These are phyloP conservation scores for Calycopis cecrops DNA, from an alignment of 1,140 invertebrate genomes.

Conservation along the genomic window DNA sequence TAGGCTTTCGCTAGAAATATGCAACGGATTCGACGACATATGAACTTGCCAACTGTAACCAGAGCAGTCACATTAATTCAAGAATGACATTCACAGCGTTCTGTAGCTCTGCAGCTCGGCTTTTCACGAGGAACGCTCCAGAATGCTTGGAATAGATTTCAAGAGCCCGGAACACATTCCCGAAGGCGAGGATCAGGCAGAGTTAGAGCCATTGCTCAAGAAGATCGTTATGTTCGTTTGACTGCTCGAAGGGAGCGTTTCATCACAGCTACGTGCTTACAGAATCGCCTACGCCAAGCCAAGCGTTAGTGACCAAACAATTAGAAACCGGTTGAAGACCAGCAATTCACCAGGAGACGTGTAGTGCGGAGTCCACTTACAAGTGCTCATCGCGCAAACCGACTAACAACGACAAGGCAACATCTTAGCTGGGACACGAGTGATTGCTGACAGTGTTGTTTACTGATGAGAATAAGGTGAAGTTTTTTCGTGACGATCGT, in stretches of 20 bases:
- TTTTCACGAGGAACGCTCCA: conserved; percentile 18
- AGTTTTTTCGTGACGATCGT: conserved; percentile 17
- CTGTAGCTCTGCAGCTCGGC: neutral
- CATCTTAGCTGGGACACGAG: conserved; percentile 5
- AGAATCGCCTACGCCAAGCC: conserved; percentile 13
- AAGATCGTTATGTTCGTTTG: conserved; percentile 10
- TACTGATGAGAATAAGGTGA: too few relatives aligned
- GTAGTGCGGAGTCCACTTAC: conserved; percentile 16
- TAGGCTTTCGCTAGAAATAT: too few relatives aligned
- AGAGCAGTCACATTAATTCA: too few relatives aligned
- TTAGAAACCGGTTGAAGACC: conserved; percentile 17
- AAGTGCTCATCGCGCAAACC: conserved; percentile 10
- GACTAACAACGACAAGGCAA: conserved; percentile 10
- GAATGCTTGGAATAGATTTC: conserved; percentile 17
- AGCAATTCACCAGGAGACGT: conserved; percentile 5
- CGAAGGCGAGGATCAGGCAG: conserved; percentile 1
- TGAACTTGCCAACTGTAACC: too few relatives aligned
- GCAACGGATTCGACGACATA: too few relatives aligned
- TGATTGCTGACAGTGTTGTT: conserved; percentile 17
- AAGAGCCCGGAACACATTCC: conserved; percentile 15
- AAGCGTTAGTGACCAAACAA: conserved; percentile 15
- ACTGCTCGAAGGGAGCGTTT: conserved; percentile 10
- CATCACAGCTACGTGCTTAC: conserved; percentile 13
- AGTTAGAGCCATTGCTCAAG: neutral
- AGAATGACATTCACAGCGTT: too few relatives aligned